A percentile compares a stretch with the other conserved stretches of the same genome.
These are phyloP conservation scores for Cacatua alba DNA, from an alignment of 2,113 vertebrate species.

Conservation along the genomic window DNA sequence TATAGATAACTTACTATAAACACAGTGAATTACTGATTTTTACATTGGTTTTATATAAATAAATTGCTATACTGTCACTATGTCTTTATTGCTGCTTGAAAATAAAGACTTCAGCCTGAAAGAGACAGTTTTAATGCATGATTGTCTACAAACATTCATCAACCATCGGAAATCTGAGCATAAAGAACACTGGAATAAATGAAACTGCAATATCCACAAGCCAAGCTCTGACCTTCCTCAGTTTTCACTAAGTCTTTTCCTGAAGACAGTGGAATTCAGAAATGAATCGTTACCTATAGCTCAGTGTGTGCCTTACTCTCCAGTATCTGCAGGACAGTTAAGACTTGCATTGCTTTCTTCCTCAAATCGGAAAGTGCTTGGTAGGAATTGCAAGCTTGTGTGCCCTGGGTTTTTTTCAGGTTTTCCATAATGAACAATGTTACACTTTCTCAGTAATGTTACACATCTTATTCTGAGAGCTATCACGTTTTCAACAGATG, in stretches of 20 bases:
- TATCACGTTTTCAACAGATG: background rate
- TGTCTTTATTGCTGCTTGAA: background rate
- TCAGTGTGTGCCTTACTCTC: background rate
- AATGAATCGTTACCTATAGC: background rate
- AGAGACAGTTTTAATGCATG: background rate
- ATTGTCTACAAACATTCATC: background rate
- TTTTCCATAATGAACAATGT: background rate
- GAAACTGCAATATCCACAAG: background rate
- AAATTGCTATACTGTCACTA: background rate
- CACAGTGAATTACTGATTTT: background rate
- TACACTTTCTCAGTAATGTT: background rate
- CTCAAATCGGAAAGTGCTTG: accelerated
- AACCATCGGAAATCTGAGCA: background rate
- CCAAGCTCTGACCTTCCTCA: background rate
- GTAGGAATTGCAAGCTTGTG: background rate
- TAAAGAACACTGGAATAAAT: background rate
- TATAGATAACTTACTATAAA: background rate
- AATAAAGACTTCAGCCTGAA: background rate
- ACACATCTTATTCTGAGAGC: background rate
- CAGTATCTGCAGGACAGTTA: background rate
- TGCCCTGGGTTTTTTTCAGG: accelerated
- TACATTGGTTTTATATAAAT: background rate
- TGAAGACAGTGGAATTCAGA: background rate
- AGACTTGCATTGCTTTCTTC: background rate
- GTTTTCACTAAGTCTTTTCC: background rate